Base-by-base conservation (phyloP, 2,888 invertebrate genomes). In the Nephrocerus scutellatus region DNA sequence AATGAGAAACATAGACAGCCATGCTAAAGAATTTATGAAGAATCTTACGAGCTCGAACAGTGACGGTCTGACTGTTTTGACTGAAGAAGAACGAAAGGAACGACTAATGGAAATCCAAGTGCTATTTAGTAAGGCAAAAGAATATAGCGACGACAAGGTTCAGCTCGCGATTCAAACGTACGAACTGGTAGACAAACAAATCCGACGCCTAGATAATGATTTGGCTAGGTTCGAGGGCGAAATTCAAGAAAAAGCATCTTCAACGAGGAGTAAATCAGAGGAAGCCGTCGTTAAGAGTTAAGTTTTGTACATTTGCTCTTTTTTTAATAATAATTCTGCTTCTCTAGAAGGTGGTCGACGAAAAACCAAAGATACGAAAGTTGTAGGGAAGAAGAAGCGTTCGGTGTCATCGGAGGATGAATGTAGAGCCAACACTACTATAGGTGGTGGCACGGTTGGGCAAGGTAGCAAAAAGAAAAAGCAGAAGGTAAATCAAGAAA, bases 81-180 rank as follows among this genome's bases (percentile, higher is more conserved):
- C 54, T 6, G 69, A 68, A 1, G 91, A 92, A 43, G 84, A 86
- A 48, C 81, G 84, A 50, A 84, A 86, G 55, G 88, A 90, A 54
- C 81, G 87, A 54, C 74, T 91, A 40, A 78, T 81, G 44, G 57
- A 66, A 16, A 92, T 95, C 54, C 84, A 90, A 65, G 84, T 82
- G 44, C 71, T 89, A 39, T 96, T 93, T 60, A 86, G 87, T 54
- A 93, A 92, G 69, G 92, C 93, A 10, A 90, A 90, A 59, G 93
- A 93, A 62, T 92, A 89, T 63, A 92, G 92, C 3, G 96, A 96
- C 62, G 95, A 96, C 59, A 97, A 97, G 72, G 95, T 97, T 21
- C 91, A 93, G 63, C 73, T 97, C 43, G 95, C 97, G 2, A 92
- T 95, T 70, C 93, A 96, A 72, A 96, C 96, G 0, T 98, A 98